Percentiles rank a stretch among this genome's conserved stretches.
Conservation (phyloP, 2,797 vertebrate genomes). For the Rallus crepitans region DNA sequence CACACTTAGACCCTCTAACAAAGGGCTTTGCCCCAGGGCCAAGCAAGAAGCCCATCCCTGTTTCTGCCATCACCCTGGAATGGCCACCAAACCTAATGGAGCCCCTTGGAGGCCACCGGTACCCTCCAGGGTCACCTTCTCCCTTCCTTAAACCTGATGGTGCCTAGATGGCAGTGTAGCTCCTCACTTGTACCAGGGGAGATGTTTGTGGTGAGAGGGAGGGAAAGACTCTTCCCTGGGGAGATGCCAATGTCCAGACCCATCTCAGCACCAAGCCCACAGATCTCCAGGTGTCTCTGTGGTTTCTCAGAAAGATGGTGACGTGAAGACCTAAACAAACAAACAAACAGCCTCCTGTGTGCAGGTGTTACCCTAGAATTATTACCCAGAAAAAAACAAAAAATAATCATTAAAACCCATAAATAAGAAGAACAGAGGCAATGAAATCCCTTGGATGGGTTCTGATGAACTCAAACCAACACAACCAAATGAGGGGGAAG, state of each 20-base stretch:
- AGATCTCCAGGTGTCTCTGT: neutral
- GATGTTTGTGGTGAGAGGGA: neutral
- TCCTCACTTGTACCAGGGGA: neutral
- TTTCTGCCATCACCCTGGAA: neutral
- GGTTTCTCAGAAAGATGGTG: slow-evolving; percentile 60
- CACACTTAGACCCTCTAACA: neutral
- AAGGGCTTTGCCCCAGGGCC: neutral
- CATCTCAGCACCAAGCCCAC: neutral
- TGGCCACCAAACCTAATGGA: neutral
- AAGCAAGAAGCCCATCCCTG: neutral
- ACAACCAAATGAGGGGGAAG: slow-evolving; percentile 22
- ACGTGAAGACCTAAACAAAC: slow-evolving; percentile 7
- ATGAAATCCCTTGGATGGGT: neutral
- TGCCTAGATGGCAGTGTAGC: neutral
- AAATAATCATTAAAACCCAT: neutral
- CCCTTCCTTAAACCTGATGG: neutral
- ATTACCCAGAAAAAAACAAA: neutral
- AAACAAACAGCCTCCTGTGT: neutral
- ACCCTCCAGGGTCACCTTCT: neutral
- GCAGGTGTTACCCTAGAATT: slow-evolving; percentile 40
- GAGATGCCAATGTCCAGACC: neutral
- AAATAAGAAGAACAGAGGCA: neutral
- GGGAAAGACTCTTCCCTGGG: neutral
- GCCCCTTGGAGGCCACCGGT: neutral
- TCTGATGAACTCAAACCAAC: slow-evolving; percentile 17